Base-by-base conservation (phyloP, 2,797 vertebrate species). In the Cossypha dichroa region DNA sequence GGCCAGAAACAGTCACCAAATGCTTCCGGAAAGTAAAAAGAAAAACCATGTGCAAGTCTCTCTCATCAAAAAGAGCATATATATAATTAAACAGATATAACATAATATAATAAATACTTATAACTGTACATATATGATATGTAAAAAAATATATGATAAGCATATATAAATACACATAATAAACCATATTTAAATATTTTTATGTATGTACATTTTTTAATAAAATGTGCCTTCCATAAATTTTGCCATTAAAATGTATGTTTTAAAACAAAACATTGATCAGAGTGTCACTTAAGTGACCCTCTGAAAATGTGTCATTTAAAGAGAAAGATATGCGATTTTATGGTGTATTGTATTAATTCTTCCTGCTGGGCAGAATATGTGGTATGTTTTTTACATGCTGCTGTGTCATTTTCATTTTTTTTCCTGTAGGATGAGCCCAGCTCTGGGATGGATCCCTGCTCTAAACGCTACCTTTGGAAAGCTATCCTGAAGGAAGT, bases 381-480 rank as follows among this genome's bases (percentile, higher is more conserved):
- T 66, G 19, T 40, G 29, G 10, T 45, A 16, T 43, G 4, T 6
- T 64, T 75, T 86, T 51, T 9, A 25, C 5, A 13, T 69, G 11
- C 10, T 41, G 3, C 5, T 54, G 3, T 70, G 9, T n/a, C 0
- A 1, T 38, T 69, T 70, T 74, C 2, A 25, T 68, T 74, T 58
- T 75, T 48, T 58, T 29, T 23, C 43, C 11, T 54, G 6, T 54
- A 98, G 98, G 98, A 98, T 43, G 98, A 98, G 31, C 98, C 98
- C 41, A 98, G 98, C 69, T 98, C 97, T 13, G 98, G 98, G 22
- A 98, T 98, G 98, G 98, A 98, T 84, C 97, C 98, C 22, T 97
- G 97, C 70, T 98, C 97, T 22, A 98, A 98, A 79, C 92, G 97
- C 4, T 86, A 93, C 52, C 96, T 98, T 56, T 98, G 98, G 98